phyloP scores from a whole-genome alignment of 2,797 vertebrate genomes.

The Columba guinea region DNA sequence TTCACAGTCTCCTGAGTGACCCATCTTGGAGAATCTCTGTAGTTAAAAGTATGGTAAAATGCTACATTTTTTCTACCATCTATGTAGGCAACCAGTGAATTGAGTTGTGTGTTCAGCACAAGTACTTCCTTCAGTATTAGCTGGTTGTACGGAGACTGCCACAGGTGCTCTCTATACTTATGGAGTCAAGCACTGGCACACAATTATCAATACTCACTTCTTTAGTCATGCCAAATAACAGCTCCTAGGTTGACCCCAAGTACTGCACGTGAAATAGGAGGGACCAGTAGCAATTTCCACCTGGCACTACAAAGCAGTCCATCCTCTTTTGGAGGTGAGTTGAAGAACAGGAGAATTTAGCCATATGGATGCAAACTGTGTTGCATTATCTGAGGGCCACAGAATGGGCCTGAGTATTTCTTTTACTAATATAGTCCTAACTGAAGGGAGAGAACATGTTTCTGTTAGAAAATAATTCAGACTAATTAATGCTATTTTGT shows the following conservation, averaged over 20 bases:
- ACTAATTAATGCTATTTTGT: slow-evolving; percentile 44
- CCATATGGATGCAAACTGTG: neutral
- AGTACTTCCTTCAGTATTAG: neutral
- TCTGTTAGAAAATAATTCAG: slow-evolving; percentile 17
- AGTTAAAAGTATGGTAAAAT: neutral
- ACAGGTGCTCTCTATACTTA: neutral
- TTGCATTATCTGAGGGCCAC: neutral
- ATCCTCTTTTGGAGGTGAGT: neutral
- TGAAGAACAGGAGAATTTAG: neutral
- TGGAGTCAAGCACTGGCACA: neutral
- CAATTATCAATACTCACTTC: neutral
- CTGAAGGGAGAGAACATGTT: neutral
- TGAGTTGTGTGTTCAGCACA: neutral
- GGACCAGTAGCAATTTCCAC: neutral
- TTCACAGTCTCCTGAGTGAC: neutral
- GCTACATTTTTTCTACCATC: neutral
- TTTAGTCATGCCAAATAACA: neutral
- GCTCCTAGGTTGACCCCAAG: neutral
- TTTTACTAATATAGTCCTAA: neutral
- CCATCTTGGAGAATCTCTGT: neutral
- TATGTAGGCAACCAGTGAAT: neutral
- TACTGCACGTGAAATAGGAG: neutral
- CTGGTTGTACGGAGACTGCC: neutral
- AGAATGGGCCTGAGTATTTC: neutral
- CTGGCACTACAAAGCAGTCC: neutral